Evolutionary conservation across 2,888 invertebrate species (phyloP), one percentile per base, ranked within the genome.

Genomic region (Meandrusa payeni): DNA sequence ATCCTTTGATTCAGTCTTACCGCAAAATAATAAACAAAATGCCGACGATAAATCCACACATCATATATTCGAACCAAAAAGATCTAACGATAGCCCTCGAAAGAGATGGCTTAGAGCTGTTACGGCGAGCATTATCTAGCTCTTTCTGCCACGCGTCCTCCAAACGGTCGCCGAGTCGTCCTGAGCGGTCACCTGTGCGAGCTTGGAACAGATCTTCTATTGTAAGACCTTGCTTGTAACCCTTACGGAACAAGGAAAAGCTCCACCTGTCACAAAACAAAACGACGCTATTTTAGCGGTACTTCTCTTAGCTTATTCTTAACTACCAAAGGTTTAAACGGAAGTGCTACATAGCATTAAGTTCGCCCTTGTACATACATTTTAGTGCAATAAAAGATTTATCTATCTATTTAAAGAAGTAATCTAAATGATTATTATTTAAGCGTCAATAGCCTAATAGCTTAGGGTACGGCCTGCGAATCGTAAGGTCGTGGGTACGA

Each of bases 141-240:
- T 93, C 92, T 23, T 78, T 68, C 28, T 88, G 76, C 93, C 93
- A 93, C 41, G 90, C 91, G 81, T 82, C 83, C 70, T 92, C 92
- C 23, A 94, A 76, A 10, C 82, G 80, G 65, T 93, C 90, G 4
- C 93, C 93, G 6, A 94, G 78, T n/a, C 75, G 70, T 45, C 91
- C 90, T 0, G 94, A 93, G 29, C 86, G 75, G 69, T 94, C 93
- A 9, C 77, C 75, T 1, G 86, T 76, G 9, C 92, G 77, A 4
- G 91, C 89, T 60, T 90, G 90, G 76, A 91, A 93, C 12, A 94
- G 71, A 61, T 94, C 92, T 55, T 92, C 90, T 5, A 90, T 62
- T 46, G 91, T 90, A 40, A 94, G 76, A 45, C 92, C 91, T 48
- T 90, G 78, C 52, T 88, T 88, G 57, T 86, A 90, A 29, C 93